Percentiles rank a stretch among this genome's conserved stretches.
These are phyloP conservation scores for Aurelia coerulea DNA, from an alignment of 30 jellyfish, hydroid and myxozoan species.

Conservation along the genomic window DNA sequence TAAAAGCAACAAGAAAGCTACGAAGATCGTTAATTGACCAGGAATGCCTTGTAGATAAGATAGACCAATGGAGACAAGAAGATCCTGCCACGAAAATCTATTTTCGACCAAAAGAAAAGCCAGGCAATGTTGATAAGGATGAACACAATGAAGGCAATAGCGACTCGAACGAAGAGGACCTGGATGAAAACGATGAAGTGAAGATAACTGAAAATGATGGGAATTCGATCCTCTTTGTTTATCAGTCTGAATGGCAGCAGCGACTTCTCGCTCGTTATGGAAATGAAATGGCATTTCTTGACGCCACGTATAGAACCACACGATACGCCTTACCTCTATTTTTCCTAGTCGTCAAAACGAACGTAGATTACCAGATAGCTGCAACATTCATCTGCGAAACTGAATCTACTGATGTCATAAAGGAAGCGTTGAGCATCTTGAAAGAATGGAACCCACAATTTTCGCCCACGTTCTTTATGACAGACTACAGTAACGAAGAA, in stretches of 20 bases:
- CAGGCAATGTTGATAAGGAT: not conserved
- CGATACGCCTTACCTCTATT: too few species aligned
- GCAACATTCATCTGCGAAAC: not conserved
- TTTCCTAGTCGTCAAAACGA: not conserved
- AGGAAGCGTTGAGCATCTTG: not conserved
- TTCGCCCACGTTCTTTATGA: not conserved
- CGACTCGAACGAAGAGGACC: not conserved
- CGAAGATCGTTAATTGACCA: conserved; percentile 11
- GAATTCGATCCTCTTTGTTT: not conserved
- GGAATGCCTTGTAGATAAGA: conserved; percentile 2
- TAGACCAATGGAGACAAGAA: conserved; percentile 14
- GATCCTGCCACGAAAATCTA: conserved; percentile 4
- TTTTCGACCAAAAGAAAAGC: conserved; percentile 11
- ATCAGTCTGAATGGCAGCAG: not conserved
- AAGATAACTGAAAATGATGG: not conserved
- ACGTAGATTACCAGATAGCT: not conserved
- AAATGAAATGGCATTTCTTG: not conserved
- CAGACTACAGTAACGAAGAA: not conserved
- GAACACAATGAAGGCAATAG: not conserved
- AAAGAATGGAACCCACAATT: not conserved
- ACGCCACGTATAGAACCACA: not conserved
- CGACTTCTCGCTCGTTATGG: conserved; percentile 1
- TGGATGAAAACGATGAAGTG: not conserved
- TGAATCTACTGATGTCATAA: not conserved
- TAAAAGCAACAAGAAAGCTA: not conserved